Evolutionary conservation across 2,113 vertebrate species (phyloP).

Genomic region (Vulpes lagopus): DNA sequence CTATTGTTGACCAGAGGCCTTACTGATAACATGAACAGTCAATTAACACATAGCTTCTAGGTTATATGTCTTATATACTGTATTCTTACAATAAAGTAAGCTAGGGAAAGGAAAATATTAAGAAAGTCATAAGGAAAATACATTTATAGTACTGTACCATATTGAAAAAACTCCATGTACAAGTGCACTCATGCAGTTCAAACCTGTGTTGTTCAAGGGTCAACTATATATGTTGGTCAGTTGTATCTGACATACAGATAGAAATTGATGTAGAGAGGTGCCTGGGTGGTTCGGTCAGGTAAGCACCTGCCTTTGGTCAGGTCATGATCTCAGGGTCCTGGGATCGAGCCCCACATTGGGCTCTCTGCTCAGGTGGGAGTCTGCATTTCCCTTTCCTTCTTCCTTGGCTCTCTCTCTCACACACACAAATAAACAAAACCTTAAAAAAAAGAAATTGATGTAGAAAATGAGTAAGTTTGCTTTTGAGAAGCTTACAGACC

Average conservation of each 20-base stretch:
- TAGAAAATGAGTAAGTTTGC: background rate
- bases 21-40: background rate
- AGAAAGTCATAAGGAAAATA: background rate
- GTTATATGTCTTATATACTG: background rate
- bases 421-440: too few relatives aligned
- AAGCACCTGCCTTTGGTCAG: too few relatives aligned
- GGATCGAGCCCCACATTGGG: too few relatives aligned
- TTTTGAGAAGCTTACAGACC: background rate
- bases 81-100: background rate
- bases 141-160: background rate
- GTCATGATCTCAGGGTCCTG: too few relatives aligned
- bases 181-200: background rate
- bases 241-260: background rate
- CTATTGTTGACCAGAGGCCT: background rate
- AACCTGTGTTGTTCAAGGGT: background rate
- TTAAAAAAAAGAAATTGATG: background rate
- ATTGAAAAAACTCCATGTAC: background rate
- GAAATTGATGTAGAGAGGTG: background rate
- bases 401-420: too few relatives aligned
- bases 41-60: background rate
- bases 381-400: too few relatives aligned
- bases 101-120: background rate
- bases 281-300: too few relatives aligned
- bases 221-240: background rate
- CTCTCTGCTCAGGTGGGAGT: too few relatives aligned